These are phyloP conservation scores for Styela clava DNA, from an alignment of 23 tunicate species.

Conservation along the genomic window DNA sequence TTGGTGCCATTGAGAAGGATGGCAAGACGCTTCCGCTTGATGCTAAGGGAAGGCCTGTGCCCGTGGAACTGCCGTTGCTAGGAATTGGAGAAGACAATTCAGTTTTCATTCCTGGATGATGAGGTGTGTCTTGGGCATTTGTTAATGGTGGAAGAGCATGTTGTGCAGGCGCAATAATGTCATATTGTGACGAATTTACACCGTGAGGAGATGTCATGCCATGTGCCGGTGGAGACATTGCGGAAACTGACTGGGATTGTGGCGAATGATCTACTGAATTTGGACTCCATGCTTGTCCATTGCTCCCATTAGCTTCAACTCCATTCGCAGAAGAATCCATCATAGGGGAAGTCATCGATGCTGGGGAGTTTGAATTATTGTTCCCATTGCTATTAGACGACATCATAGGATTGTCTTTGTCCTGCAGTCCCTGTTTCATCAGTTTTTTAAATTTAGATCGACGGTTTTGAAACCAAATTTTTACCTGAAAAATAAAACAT, in stretches of 20 bases:
- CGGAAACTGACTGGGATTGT: slow-evolving; percentile 41
- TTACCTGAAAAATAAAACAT: slow-evolving; percentile 52
- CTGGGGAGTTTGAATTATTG: slow-evolving; percentile 70
- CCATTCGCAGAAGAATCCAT: slow-evolving; percentile 41
- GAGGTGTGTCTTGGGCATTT: slow-evolving; percentile 35
- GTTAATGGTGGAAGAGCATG: slow-evolving; percentile 26
- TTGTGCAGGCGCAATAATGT: slow-evolving; percentile 24
- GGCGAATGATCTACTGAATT: slow-evolving; percentile 58
- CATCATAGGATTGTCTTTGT: slow-evolving; percentile 85
- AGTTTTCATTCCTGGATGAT: slow-evolving; percentile 51
- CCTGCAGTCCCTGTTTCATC: slow-evolving; percentile 91
- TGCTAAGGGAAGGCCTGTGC: slow-evolving; percentile 45
- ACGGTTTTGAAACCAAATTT: slow-evolving; percentile 99
- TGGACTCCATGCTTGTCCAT: slow-evolving; percentile 58
- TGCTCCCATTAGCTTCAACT: slow-evolving; percentile 28
- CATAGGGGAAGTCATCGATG: slow-evolving; percentile 85
- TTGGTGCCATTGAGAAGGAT: slow-evolving; percentile 18
- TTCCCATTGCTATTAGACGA: slow-evolving; percentile 81
- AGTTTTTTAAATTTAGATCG: slow-evolving; percentile 96
- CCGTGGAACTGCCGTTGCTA: slow-evolving; percentile 39
- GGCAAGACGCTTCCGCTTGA: slow-evolving; percentile 32
- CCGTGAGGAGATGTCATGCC: slow-evolving; percentile 62
- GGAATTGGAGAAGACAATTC: slow-evolving; percentile 81
- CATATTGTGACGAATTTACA: slow-evolving; percentile 21
- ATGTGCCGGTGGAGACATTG: slow-evolving; percentile 61